Conservation (phyloP, 2,888 invertebrate genomes). For the Tridacna gigas region DNA sequence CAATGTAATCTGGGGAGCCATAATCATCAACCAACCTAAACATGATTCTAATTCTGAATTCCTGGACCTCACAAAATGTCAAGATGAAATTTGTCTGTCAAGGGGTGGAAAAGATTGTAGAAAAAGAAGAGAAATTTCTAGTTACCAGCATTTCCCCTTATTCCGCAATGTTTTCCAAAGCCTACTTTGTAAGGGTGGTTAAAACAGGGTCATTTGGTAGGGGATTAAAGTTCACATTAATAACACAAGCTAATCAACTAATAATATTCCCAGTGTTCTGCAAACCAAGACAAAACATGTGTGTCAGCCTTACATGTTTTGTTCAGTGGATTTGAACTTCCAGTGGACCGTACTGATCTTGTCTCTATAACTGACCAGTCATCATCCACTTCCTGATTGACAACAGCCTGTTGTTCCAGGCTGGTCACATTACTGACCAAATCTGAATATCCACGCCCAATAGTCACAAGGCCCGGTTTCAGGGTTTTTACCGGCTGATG, state of each 20-base stretch:
- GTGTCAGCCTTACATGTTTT: slow-evolving; percentile 62
- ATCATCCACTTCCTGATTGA: slow-evolving; percentile 39
- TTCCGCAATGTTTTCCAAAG: background rate
- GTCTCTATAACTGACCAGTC: slow-evolving; percentile 34
- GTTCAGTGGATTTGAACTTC: slow-evolving; percentile 27
- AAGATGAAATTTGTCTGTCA: too few relatives aligned
- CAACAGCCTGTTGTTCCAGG: slow-evolving; percentile 35
- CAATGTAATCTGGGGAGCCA: too few relatives aligned
- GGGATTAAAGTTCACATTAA: background rate
- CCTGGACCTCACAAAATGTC: too few relatives aligned
- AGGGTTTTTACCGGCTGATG: slow-evolving; percentile 1
- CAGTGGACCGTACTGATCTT: slow-evolving; percentile 28
- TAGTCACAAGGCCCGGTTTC: slow-evolving; percentile 70
- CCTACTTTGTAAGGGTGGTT: background rate
- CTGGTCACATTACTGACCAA: slow-evolving; percentile 61
- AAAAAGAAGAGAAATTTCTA: background rate
- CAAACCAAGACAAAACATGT: slow-evolving; percentile 75
- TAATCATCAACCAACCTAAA: too few relatives aligned
- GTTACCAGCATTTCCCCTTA: background rate
- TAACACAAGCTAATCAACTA: slow-evolving; percentile 40
- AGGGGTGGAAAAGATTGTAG: background rate
- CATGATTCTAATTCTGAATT: too few relatives aligned
- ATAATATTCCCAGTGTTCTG: slow-evolving; percentile 76
- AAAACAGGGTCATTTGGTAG: background rate
- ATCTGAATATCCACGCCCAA: slow-evolving; percentile 77